Evolutionary conservation across 2,113 vertebrate species (phyloP).

Genomic region (Alces alces): DNA sequence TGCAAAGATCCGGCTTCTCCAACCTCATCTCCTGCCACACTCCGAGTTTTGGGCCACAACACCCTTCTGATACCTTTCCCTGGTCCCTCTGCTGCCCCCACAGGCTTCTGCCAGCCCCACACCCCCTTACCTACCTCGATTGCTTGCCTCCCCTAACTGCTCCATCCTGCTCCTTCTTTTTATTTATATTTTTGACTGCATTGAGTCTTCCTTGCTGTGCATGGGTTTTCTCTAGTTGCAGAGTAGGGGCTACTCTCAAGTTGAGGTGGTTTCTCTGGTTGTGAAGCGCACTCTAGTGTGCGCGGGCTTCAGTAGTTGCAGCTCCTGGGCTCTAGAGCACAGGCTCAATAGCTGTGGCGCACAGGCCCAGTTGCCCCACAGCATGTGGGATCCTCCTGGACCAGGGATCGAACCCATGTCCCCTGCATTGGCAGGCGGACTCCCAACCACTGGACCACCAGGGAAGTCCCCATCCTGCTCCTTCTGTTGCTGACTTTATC

Average conservation of each 20-base stretch:
- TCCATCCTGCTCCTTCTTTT: neutral
- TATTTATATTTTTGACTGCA: neutral
- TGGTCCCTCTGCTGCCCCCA: neutral
- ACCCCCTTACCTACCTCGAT: rapidly evolving
- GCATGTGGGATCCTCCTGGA: neutral
- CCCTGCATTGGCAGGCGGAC: neutral
- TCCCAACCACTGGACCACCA: neutral
- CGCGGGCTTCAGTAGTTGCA: neutral
- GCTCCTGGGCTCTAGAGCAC: neutral
- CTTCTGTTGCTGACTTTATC: neutral
- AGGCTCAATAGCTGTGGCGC: neutral
- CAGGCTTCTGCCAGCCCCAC: rapidly evolving
- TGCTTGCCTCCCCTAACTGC: neutral
- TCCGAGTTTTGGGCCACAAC: neutral
- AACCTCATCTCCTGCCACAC: neutral
- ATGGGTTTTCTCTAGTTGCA: neutral
- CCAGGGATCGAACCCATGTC: neutral
- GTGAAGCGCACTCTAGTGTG: neutral
- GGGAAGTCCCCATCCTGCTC: neutral
- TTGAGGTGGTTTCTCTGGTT: neutral
- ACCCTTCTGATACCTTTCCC: neutral
- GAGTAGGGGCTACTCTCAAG: neutral
- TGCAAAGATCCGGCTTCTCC: neutral
- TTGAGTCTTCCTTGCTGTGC: neutral
- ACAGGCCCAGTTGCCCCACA: neutral